Base-by-base conservation (phyloP, 2,888 invertebrate genomes). In the Macrophya alboannulata region DNA sequence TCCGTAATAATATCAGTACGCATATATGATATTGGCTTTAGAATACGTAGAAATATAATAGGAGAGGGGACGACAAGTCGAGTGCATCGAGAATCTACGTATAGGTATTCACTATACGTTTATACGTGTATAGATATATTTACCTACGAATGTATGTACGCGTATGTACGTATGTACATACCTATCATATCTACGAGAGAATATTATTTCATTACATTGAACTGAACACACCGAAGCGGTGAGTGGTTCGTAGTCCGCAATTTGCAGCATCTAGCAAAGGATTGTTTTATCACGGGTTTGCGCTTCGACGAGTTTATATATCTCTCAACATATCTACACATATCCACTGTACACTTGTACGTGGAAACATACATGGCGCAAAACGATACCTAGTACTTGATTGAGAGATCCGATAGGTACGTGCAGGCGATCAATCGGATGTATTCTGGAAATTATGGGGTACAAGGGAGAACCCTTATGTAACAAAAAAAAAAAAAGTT, bases 121-220 rank as follows among this genome's bases (percentile, higher is more conserved):
- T n/a, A n/a, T n/a, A n/a, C n/a, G n/a, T n/a, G n/a, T n/a, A n/a
- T n/a, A 21, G 45, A 37, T 40, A 31, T 12, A 10, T 74, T 15
- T 68, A 68, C 25, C 21, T 25, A 21, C 55, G 15, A 4, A 68
- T 68, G 31, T 37, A n/a, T 8, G n/a, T 43, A 72, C n/a, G 45
- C 45, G 9, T 45, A 4, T 25, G 15, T 68, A 12, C 2, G 37
- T 37, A 17, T 5, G 17, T 55, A 55, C 48, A 48, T 12, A n/a
- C n/a, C n/a, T n/a, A n/a, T n/a, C 9, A 8, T 25, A 21, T 21
- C 25, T 21, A 37, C n/a, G 68, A 62, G 68, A 79, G 87, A 87
- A 89, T 88, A 90, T 90, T 89, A 91, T 90, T 90, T 90, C 89
- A 88, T 90, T 91, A 91, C 91, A 90, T 88, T 89, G 89, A 87